Conservation (phyloP, 2,888 invertebrate species). For the Aporophyla nigra region DNA sequence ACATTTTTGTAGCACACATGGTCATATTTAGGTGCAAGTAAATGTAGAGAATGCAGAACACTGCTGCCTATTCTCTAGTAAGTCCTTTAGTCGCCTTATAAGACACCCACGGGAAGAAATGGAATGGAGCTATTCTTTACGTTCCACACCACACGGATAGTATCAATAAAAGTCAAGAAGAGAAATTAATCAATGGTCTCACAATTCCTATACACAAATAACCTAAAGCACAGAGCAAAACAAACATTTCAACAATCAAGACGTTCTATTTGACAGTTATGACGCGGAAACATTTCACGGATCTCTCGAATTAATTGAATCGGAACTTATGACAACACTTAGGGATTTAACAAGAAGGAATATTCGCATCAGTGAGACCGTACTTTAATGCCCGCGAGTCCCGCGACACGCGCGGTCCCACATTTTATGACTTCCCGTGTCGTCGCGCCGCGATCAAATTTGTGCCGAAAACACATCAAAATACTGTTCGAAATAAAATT, state of each 20-base stretch:
- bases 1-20: background rate
- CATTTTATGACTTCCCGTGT: conserved; percentile 87
- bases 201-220: conserved; percentile 15
- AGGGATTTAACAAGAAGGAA: conserved; percentile 71
- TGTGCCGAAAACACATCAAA: conserved; percentile 82
- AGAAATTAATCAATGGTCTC: conserved; percentile 10
- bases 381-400: conserved; percentile 70
- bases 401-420: conserved; percentile 71
- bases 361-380: conserved; percentile 70
- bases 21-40: background rate
- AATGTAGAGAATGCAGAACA: too few relatives aligned
- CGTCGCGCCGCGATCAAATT: conserved; percentile 77
- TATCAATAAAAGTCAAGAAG: conserved; percentile 10
- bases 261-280: conserved; percentile 36
- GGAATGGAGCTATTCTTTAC: too few relatives aligned
- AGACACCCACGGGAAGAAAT: too few relatives aligned
- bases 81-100: too few relatives aligned
- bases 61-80: too few relatives aligned
- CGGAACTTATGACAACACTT: conserved; percentile 61
- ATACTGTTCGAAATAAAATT: conserved; percentile 79
- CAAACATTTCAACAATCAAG: conserved; percentile 24
- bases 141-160: background rate
- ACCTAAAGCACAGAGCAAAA: conserved; percentile 21
- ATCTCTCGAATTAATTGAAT: conserved; percentile 49
- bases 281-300: conserved; percentile 35